phyloP scores from a whole-genome alignment of 2,888 invertebrate genomes.

The Plusia festucae region DNA sequence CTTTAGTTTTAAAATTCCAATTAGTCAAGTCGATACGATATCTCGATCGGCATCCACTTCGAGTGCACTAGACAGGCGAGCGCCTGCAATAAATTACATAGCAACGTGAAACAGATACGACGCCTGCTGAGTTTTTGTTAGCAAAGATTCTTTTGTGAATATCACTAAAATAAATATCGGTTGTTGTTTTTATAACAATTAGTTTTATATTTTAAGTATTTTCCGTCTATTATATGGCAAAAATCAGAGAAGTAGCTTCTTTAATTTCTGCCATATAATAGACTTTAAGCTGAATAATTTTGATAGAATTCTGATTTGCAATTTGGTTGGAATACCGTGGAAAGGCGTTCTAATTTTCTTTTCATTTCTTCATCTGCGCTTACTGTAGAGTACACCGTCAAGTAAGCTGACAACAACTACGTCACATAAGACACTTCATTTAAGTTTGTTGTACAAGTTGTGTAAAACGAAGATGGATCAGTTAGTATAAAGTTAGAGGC shows the following conservation, averaged over 20 bases:
- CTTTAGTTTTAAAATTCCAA: slow-evolving; percentile 29
- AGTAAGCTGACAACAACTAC: slow-evolving; percentile 13
- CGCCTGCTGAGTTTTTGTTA: slow-evolving; percentile 21
- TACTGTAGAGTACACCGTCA: neutral
- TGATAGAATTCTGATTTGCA: no score
- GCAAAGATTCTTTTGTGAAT: slow-evolving; percentile 18
- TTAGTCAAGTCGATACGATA: slow-evolving; percentile 42
- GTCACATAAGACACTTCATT: slow-evolving; percentile 16
- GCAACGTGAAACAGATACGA: slow-evolving; percentile 20
- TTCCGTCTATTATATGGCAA: no score
- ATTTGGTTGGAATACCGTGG: no score
- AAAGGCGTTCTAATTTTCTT: no score
- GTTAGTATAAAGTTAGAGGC: neutral
- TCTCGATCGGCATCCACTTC: slow-evolving; percentile 20
- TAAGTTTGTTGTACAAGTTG: slow-evolving; percentile 21
- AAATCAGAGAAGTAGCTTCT: no score
- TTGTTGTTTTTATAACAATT: neutral
- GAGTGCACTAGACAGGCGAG: slow-evolving; percentile 22
- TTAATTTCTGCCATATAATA: no score
- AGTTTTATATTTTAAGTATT: neutral
- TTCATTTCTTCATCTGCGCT: neutral
- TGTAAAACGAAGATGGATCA: slow-evolving; percentile 20
- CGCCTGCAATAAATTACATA: slow-evolving; percentile 32
- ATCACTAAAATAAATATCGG: neutral
- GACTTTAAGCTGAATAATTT: no score